Base-by-base conservation (phyloP, 2,797 vertebrate species). In the Parauchenoglanis ngamensis region DNA sequence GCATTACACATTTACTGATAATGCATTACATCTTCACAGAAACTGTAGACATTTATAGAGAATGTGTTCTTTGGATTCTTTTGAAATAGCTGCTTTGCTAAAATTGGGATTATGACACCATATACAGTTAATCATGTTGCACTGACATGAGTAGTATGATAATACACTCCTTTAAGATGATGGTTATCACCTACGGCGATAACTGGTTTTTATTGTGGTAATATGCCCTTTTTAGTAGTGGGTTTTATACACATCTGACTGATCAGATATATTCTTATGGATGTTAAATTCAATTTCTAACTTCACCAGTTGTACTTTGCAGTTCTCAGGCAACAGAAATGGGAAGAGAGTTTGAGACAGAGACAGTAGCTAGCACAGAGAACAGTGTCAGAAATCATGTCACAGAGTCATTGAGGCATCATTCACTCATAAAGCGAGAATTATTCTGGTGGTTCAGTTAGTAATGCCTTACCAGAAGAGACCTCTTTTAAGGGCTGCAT, bases 401-500 rank as follows among this genome's bases (percentile, higher is more conserved):
- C 63, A 68, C 44, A 31, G 17, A 54, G n/a, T 67, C n/a, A 83
- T 68, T 68, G 65, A 83, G n/a, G 28, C 10, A 83, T 68, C 28
- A 63, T 57, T 80, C 46, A 17, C 7, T 77, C 7, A 54, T 77
- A 79, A 79, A 59, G 19, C 23, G 19, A 3, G 76, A 79, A 57
- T 35, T 79, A 54, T 77, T 31, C n/a, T 75, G 11, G 40, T 46
- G 8, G 35, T 70, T 35, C 67, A 25, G 72, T 75, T 31, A 59
- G 25, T 49, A 19, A 56, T 56, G 28, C 46, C 31, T 57, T 5
- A 44, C 54, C 23, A 54, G 79, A 75, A 23, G n/a, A 73, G 44
- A 76, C 21, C 19, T 61, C 25, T 63, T 56, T 21, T 57, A 17
- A 67, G 70, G 23, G 7, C 28, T 78, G 63, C 35, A 52, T 72